These are phyloP conservation scores for Monopis laevigella DNA, from an alignment of 2,888 invertebrate species.

Conservation along the genomic window DNA sequence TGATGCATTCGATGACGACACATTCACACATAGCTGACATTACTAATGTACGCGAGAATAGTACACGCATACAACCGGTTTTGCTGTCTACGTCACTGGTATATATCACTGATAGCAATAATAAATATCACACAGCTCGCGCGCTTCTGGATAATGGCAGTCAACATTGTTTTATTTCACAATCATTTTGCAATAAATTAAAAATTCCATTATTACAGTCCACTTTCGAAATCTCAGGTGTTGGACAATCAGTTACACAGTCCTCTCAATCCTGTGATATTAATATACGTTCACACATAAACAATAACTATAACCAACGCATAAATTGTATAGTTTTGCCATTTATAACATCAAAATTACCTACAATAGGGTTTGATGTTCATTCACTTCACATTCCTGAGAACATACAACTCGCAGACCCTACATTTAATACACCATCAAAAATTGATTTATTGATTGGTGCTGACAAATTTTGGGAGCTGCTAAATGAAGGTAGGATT, in stretches of 20 bases:
- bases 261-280: background rate
- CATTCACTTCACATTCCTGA: background rate
- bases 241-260: slow-evolving; percentile 13
- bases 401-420: slow-evolving; percentile 18
- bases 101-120: no score
- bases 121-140: no score
- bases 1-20: no score
- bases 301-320: background rate
- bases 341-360: slow-evolving; percentile 2
- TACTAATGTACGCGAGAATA: no score
- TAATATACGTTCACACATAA: slow-evolving; percentile 7
- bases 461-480: slow-evolving; percentile 20
- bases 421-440: slow-evolving; percentile 16
- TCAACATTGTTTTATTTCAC: slow-evolving; percentile 15
- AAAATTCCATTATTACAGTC: slow-evolving; percentile 17
- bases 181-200: slow-evolving; percentile 15
- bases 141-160: slow-evolving; percentile 10
- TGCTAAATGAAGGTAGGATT: slow-evolving; percentile 17
- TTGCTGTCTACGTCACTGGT: no score
- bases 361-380: background rate
- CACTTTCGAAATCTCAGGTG: slow-evolving; percentile 16
- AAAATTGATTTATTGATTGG: slow-evolving; percentile 19
- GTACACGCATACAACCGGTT: no score
- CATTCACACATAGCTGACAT: no score
- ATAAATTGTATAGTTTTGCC: slow-evolving; percentile 17